A percentile compares a stretch with the other conserved stretches of the same genome.
Conservation (phyloP, 2,797 vertebrate species). For the Pseudopleuronectes americanus region DNA sequence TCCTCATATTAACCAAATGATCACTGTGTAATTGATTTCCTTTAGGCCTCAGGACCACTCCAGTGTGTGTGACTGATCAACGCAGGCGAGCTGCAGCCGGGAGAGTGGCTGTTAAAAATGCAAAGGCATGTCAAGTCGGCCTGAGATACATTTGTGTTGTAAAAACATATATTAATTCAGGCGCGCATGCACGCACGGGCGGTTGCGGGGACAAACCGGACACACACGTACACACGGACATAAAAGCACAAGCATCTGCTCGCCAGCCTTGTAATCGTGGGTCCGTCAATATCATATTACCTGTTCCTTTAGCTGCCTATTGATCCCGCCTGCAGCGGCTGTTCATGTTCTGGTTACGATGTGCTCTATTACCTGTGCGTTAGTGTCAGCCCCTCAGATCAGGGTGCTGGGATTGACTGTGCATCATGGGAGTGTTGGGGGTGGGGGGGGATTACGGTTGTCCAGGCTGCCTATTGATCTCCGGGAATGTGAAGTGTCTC, state of each 20-base stretch:
- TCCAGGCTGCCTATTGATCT: constrained; percentile 70
- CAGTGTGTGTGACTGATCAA: constrained; percentile 44
- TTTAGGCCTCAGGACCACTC: constrained; percentile 34
- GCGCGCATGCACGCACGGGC: constrained; percentile 36
- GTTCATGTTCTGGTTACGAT: constrained; percentile 75
- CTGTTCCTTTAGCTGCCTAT: constrained; percentile 79
- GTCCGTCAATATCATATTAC: constrained; percentile 86
- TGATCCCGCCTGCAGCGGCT: constrained; percentile 75
- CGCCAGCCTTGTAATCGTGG: constrained; percentile 56
- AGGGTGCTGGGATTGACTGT: constrained; percentile 48
- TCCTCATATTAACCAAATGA: constrained; percentile 50
- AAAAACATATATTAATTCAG: constrained; percentile 70
- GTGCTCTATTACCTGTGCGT: constrained; percentile 75
- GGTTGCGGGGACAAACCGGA: neutral
- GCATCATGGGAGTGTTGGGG: constrained; percentile 23
- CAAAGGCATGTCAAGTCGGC: constrained; percentile 52
- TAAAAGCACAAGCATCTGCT: constrained; percentile 61
- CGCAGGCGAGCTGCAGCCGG: constrained; percentile 22
- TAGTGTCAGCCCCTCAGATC: constrained; percentile 63
- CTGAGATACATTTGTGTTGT: constrained; percentile 74
- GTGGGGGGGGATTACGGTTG: constrained; percentile 64
- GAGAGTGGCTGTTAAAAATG: constrained; percentile 50
- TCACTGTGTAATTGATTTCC: constrained; percentile 73
- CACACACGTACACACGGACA: constrained; percentile 25
- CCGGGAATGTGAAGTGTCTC: constrained; percentile 62